phyloP scores from a whole-genome alignment of 2,113 vertebrate species.

The Machaerirhynchus nigripectus region DNA sequence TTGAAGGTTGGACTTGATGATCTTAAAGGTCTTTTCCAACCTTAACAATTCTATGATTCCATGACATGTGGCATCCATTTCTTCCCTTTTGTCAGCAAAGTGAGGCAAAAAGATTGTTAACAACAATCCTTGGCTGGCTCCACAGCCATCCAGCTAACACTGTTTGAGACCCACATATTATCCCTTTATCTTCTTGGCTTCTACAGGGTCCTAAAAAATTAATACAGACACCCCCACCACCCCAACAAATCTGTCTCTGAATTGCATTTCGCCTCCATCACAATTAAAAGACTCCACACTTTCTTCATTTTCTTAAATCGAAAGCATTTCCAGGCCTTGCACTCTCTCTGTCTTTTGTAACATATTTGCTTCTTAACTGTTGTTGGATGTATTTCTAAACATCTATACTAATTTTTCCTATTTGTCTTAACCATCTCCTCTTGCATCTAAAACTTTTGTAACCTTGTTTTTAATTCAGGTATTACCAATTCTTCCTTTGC shows the following conservation, averaged over 20 bases:
- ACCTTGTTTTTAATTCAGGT: background rate
- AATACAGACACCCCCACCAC: background rate
- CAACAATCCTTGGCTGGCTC: background rate
- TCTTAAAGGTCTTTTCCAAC: background rate
- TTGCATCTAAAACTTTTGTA: background rate
- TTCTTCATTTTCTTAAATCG: background rate
- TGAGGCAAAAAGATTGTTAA: background rate
- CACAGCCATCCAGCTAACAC: background rate
- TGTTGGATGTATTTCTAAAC: background rate
- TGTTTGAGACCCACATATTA: background rate
- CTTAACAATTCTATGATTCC: background rate
- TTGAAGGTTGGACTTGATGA: background rate
- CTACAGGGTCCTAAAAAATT: background rate
- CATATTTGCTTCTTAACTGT: background rate
- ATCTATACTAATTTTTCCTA: background rate
- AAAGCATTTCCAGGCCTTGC: background rate
- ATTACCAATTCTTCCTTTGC: background rate
- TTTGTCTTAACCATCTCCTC: background rate
- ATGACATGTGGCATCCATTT: background rate
- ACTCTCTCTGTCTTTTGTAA: background rate
- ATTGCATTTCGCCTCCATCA: background rate
- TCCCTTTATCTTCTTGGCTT: background rate
- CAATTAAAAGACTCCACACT: background rate
- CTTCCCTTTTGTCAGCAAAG: background rate
- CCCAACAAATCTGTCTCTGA: background rate